Conservation (phyloP, 2,797 vertebrate genomes). For the Diplodus puntazzo region DNA sequence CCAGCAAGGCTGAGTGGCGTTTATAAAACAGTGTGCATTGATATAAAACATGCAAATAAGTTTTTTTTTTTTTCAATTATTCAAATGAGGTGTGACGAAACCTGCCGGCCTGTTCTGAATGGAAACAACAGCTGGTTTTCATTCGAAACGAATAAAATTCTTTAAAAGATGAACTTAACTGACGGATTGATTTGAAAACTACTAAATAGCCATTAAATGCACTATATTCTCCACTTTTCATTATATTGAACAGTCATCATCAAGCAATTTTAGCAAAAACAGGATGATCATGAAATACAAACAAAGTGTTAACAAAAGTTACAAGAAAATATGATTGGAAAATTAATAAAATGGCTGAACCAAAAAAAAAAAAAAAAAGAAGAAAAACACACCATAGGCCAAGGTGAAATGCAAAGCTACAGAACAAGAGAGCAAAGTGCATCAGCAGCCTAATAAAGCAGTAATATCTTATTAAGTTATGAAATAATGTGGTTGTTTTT, state of each 20-base stretch:
- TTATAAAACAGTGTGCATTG: background rate
- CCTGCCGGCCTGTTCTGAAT: background rate
- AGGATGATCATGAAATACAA: background rate
- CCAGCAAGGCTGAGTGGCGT: too few species aligned
- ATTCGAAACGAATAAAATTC: background rate
- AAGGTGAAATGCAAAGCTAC: background rate
- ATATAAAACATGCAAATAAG: background rate
- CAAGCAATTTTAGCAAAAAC: background rate
- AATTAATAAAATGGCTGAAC: background rate
- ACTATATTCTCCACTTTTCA: too few species aligned
- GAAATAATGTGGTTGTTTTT: background rate
- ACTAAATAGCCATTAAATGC: too few species aligned
- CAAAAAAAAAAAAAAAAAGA: background rate
- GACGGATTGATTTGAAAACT: too few species aligned
- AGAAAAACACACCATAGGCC: background rate
- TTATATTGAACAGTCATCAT: too few species aligned
- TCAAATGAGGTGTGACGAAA: conserved; percentile 16
- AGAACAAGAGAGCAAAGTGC: conserved; percentile 38
- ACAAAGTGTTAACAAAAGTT: background rate
- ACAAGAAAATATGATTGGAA: background rate
- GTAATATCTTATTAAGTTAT: background rate
- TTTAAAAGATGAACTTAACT: background rate
- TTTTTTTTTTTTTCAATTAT: background rate
- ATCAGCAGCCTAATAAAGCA: conserved; percentile 11
- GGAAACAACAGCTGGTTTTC: background rate